Percentiles rank a stretch among this genome's conserved stretches.
phyloP scores from a whole-genome alignment of 2,113 vertebrate species.

The Sinocyclocheilus grahami region DNA sequence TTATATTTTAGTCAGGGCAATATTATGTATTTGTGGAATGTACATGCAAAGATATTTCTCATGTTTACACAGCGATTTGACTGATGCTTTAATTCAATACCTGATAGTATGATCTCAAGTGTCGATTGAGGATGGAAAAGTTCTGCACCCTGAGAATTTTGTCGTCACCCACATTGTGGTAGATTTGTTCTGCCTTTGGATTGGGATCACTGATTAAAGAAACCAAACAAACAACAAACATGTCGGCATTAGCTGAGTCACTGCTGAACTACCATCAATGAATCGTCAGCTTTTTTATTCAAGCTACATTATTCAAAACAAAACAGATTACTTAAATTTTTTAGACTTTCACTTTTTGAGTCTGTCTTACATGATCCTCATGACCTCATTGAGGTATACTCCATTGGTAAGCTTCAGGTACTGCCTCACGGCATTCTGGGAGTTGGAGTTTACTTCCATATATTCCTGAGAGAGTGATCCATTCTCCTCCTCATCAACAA shows the following conservation, averaged over 20 bases:
- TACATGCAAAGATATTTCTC: background rate
- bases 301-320: background rate
- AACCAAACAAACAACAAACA: constrained; percentile 51
- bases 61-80: background rate
- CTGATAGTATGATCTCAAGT: constrained; percentile 84
- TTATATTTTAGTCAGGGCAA: background rate
- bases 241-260: background rate
- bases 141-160: constrained; percentile 76
- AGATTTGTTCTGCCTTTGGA: constrained; percentile 72
- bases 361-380: constrained; percentile 84
- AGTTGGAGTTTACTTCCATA: constrained; percentile 74
- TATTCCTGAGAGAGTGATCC: constrained; percentile 65
- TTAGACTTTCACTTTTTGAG: background rate
- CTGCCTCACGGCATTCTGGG: constrained; percentile 60
- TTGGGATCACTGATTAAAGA: constrained; percentile 73
- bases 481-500: constrained; percentile 64
- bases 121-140: constrained; percentile 79
- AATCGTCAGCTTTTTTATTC: background rate
- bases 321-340: background rate
- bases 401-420: constrained; percentile 80
- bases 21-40: no score
- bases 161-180: constrained; percentile 65
- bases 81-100: background rate
- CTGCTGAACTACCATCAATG: background rate
- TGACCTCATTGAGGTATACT: constrained; percentile 82